Evolutionary conservation across 2,888 invertebrate species (phyloP).

Genomic region (Acrobasis repandana): DNA sequence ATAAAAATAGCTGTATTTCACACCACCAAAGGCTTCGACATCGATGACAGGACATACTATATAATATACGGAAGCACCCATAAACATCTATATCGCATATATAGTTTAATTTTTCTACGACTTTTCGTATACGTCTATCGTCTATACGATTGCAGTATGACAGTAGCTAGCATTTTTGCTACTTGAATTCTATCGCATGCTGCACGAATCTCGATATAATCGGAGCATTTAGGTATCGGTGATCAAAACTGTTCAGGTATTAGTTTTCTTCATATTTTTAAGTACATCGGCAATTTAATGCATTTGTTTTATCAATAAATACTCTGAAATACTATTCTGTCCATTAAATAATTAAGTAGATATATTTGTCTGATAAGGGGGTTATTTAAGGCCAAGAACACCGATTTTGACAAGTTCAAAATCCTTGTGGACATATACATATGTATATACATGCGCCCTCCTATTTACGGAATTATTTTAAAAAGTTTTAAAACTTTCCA

Average conservation of each 20-base stretch:
- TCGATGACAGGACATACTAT: too few species aligned
- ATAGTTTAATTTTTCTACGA: too few species aligned
- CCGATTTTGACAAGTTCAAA: background rate
- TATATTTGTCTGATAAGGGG: constrained; percentile 15
- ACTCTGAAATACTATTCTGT: constrained; percentile 38
- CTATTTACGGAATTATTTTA: background rate
- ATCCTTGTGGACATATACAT: background rate
- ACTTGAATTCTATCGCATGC: background rate
- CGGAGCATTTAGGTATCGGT: background rate
- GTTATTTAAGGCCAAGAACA: background rate
- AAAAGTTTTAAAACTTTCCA: too few species aligned
- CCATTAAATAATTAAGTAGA: constrained; percentile 36
- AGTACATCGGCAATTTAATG: constrained; percentile 12
- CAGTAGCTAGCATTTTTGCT: too few species aligned
- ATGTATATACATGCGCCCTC: background rate
- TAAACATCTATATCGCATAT: too few species aligned
- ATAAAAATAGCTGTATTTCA: too few species aligned
- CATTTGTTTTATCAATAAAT: constrained; percentile 29
- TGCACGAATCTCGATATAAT: background rate
- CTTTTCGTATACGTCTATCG: too few species aligned
- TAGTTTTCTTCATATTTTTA: constrained; percentile 19
- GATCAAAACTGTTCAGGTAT: background rate
- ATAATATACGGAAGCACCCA: too few species aligned
- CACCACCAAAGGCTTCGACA: too few species aligned
- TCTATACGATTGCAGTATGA: too few species aligned